Evolutionary conservation across 2,797 vertebrate genomes (phyloP).

Genomic region (Neostethus bicornis): DNA sequence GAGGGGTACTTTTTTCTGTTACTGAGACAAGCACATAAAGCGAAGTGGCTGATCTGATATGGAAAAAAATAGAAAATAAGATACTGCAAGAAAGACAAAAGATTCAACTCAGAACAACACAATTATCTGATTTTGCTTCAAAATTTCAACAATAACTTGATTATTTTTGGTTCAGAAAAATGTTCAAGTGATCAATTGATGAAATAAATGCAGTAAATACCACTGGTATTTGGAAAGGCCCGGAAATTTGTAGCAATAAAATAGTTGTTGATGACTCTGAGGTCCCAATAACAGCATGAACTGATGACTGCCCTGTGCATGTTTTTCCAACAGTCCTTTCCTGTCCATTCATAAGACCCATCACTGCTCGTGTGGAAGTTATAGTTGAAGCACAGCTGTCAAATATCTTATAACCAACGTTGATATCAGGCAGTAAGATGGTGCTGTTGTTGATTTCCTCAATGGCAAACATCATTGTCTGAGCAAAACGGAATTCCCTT

Average conservation of each 20-base stretch:
- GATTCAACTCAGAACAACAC: no score
- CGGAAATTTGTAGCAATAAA: slow-evolving; percentile 72
- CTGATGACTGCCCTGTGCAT: slow-evolving; percentile 66
- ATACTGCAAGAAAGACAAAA: no score
- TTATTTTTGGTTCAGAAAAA: no score
- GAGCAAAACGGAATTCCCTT: slow-evolving; percentile 78
- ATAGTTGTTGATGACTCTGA: slow-evolving; percentile 81
- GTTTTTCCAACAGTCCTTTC: slow-evolving; percentile 41
- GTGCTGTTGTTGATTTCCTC: slow-evolving; percentile 82
- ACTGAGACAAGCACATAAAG: slow-evolving; percentile 68
- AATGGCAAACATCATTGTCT: slow-evolving; percentile 83
- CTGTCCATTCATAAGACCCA: slow-evolving; percentile 76
- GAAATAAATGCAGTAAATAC: no score
- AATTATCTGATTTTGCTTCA: no score
- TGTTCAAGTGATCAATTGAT: no score
- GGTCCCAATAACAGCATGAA: slow-evolving; percentile 77
- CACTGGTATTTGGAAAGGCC: slow-evolving; percentile 80
- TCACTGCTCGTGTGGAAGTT: slow-evolving; percentile 66
- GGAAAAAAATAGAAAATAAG: background rate
- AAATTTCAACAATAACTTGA: no score
- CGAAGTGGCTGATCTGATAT: slow-evolving; percentile 74
- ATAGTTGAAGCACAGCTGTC: slow-evolving; percentile 77
- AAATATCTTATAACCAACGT: slow-evolving; percentile 77
- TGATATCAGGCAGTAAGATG: slow-evolving; percentile 73
- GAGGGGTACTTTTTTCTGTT: slow-evolving; percentile 50